Evolutionary conservation across 2,113 vertebrate genomes (phyloP).

Genomic region (Candoia aspera): DNA sequence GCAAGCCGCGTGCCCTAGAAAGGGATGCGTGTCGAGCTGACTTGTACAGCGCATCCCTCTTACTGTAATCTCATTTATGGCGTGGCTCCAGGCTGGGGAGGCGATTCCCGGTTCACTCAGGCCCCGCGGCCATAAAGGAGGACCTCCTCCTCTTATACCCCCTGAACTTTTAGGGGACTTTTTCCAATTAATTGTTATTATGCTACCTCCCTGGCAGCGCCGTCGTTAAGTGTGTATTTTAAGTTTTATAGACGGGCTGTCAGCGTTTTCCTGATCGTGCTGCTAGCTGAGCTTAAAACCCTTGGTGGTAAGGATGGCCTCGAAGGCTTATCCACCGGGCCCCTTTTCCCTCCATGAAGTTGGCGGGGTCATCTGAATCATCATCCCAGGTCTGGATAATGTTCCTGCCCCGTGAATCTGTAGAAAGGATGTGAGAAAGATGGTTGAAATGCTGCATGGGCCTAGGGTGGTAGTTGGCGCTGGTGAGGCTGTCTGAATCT

Average conservation of each 20-base stretch:
- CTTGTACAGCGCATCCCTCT: slow-evolving; percentile 72
- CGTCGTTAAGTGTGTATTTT: slow-evolving; percentile 14
- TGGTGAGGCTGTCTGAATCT: background rate
- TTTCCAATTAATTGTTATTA: slow-evolving; percentile 72
- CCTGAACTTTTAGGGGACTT: slow-evolving; percentile 72
- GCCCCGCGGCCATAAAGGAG: slow-evolving; percentile 77
- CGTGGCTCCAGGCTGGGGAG: slow-evolving; percentile 68
- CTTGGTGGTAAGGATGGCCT: background rate
- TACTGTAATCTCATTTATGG: slow-evolving; percentile 79
- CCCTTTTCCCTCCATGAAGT: slow-evolving; percentile 1
- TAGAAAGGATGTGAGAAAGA: background rate
- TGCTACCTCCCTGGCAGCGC: slow-evolving; percentile 48
- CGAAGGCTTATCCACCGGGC: background rate
- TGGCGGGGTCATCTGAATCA: background rate
- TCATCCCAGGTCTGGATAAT: background rate
- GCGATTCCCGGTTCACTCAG: slow-evolving; percentile 80
- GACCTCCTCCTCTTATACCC: slow-evolving; percentile 76
- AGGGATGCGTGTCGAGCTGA: slow-evolving; percentile 76
- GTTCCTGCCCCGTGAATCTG: background rate
- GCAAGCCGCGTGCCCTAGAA: slow-evolving; percentile 79
- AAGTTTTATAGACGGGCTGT: slow-evolving; percentile 17
- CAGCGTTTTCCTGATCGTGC: slow-evolving; percentile 52
- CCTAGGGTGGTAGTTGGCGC: background rate
- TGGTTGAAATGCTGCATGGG: background rate
- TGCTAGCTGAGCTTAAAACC: background rate